Conservation (phyloP, 2,797 vertebrate species). For the Pogonophryne albipinna region DNA sequence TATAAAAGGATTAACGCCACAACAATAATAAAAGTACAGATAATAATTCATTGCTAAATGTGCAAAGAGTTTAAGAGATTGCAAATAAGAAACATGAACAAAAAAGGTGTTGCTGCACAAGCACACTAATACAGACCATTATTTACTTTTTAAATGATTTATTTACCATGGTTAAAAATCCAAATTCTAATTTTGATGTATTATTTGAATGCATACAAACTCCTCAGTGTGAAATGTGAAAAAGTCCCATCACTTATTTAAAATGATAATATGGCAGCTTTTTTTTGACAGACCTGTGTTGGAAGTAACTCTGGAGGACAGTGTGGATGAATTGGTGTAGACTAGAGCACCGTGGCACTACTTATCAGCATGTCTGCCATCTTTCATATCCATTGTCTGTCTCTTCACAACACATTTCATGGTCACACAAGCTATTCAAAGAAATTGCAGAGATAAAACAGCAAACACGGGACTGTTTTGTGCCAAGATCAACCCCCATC, state of each 20-base stretch:
- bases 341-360: background rate
- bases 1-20: background rate
- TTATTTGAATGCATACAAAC: constrained; percentile 2
- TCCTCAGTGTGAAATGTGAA: background rate
- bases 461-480: constrained; percentile 20
- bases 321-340: constrained; percentile 27
- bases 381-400: constrained; percentile 7
- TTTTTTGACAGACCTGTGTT: background rate
- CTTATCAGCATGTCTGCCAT: constrained; percentile 13
- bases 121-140: background rate
- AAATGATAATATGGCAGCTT: background rate
- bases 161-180: background rate
- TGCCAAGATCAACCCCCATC: constrained; percentile 25
- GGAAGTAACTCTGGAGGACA: constrained; percentile 33
- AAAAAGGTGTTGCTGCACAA: background rate
- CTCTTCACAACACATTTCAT: constrained; percentile 27
- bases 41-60: background rate
- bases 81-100: background rate
- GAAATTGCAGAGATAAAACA: constrained; percentile 13
- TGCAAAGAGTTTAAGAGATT: background rate
- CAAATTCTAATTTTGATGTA: background rate
- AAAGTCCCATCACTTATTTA: background rate
- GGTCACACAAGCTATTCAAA: constrained; percentile 22
- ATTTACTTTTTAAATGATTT: background rate
- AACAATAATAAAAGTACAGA: background rate